Base-by-base conservation (phyloP, 2,113 vertebrate species). In the Pseudorectes ferrugineus region DNA sequence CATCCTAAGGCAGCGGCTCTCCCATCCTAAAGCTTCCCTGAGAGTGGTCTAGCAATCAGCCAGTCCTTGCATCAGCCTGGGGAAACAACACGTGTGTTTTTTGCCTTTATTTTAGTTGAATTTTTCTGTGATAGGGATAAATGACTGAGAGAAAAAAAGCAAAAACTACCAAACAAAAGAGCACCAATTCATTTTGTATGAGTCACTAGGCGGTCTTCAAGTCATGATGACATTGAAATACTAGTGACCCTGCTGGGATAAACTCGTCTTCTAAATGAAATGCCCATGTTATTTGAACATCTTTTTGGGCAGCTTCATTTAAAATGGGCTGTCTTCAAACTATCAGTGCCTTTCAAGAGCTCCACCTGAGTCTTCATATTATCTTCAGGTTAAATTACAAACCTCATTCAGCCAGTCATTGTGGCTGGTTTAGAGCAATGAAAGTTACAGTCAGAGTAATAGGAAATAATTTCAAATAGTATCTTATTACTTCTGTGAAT, bases 401-500 rank as follows among this genome's bases (percentile, higher is more conserved):
- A 42, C 40, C 49, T 88, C 4, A 1, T 51, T 85, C 59, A 85
- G 29, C 19, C 33, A 29, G 52, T 45, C 73, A 23, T 45, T 25
- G 8, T 68, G 35, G 24, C 46, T 89, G 55, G 9, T 20, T 77
- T 23, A 33, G 49, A 82, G 58, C 29, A 95, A 28, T 65, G 72
- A 86, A 85, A 83, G 79, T 84, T 85, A 43, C 26, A 71, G 22
- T 36, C 40, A 68, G 29, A 86, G 46, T 49, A 91, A 68, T 14
- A 35, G 35, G 46, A 81, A 94, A 81, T 89, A 38, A 82, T 93
- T 96, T 95, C 43, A 87, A 85, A 77, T 68, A 85, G 86, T 74
- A 11, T 89, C 57, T 51, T 66, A 80, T 59, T 31, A 45, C n/a
- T 68, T 68, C 40, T 62, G 36, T 57, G n/a, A 85, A 65, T 76